Percentiles rank a stretch among this genome's conserved stretches.
phyloP scores from a whole-genome alignment of 2,113 vertebrate genomes.

The Perccottus glenii region DNA sequence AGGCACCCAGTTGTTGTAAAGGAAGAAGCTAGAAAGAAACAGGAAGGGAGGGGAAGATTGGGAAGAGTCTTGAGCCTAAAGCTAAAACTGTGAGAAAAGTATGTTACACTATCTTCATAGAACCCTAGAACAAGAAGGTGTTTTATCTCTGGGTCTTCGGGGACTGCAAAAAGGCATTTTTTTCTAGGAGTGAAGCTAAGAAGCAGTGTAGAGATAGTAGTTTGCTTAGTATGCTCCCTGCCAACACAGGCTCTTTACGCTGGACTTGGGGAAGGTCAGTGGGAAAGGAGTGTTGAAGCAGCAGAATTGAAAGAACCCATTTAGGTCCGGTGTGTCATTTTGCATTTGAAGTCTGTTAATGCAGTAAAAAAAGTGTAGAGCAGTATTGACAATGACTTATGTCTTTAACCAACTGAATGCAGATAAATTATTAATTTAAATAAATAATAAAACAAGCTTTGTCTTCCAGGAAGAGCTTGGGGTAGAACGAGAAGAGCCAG shows the following conservation, averaged over 20 bases:
- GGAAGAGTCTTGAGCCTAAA: conserved; percentile 63
- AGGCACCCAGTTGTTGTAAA: conserved; percentile 33
- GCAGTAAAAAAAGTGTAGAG: too few species aligned
- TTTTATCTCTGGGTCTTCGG: conserved; percentile 73
- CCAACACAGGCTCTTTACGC: too few species aligned
- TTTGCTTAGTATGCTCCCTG: too few species aligned
- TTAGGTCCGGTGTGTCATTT: neutral
- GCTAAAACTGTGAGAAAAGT: conserved; percentile 67
- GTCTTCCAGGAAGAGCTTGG: too few species aligned
- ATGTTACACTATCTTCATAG: conserved; percentile 70
- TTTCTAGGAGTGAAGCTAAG: conserved; percentile 67
- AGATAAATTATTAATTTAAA: too few species aligned
- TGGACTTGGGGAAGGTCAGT: conserved; percentile 10
- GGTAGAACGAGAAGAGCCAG: too few species aligned
- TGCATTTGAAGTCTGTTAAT: too few species aligned
- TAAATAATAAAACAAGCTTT: too few species aligned
- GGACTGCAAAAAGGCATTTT: conserved; percentile 68
- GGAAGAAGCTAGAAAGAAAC: neutral
- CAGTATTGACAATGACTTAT: too few species aligned
- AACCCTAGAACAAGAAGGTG: conserved; percentile 62
- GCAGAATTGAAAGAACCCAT: conserved; percentile 30
- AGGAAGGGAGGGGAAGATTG: conserved; percentile 26
- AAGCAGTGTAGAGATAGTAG: conserved; percentile 5
- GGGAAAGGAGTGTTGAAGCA: neutral
- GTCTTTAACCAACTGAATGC: too few species aligned